Evolutionary conservation across 2,888 invertebrate species (phyloP).

Genomic region (Drosophila monieri): DNA sequence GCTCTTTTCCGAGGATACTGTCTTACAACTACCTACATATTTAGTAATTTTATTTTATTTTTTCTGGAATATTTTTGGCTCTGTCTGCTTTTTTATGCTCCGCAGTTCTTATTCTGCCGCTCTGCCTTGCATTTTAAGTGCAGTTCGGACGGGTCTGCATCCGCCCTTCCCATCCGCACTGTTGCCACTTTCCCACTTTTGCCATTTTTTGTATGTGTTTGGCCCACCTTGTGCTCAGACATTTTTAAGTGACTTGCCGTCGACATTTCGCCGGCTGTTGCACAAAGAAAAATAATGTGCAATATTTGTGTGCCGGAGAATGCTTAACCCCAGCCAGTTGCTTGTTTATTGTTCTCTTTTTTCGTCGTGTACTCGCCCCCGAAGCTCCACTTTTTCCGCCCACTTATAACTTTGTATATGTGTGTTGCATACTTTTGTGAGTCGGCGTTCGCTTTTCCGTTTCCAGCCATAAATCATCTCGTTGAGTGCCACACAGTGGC

Average conservation of each 20-base stretch:
- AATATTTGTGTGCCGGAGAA: neutral
- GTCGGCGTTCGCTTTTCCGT: constrained; percentile 35
- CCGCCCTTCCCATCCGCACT: neutral
- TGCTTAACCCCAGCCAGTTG: neutral
- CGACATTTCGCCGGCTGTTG: constrained; percentile 49
- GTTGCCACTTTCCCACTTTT: neutral
- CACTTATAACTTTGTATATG: constrained; percentile 33
- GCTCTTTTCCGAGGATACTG: neutral
- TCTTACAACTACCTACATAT: neutral
- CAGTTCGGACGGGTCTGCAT: constrained; percentile 28
- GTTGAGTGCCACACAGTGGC: constrained; percentile 50
- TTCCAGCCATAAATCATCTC: constrained; percentile 67
- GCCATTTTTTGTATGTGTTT: constrained; percentile 60
- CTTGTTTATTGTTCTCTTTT: neutral
- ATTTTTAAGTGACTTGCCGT: constrained; percentile 76
- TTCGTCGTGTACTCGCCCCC: neutral
- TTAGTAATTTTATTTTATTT: constrained; percentile 5
- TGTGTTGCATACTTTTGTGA: constrained; percentile 70
- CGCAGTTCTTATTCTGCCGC: constrained; percentile 24
- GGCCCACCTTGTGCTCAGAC: constrained; percentile 57
- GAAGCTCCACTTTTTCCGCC: constrained; percentile 12
- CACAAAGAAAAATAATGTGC: neutral
- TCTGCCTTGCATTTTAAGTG: constrained; percentile 33
- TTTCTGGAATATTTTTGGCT: constrained; percentile 21
- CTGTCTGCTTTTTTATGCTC: constrained; percentile 45